These are phyloP conservation scores for Megamerina dolium DNA, from an alignment of 2,888 invertebrate species.

Conservation along the genomic window DNA sequence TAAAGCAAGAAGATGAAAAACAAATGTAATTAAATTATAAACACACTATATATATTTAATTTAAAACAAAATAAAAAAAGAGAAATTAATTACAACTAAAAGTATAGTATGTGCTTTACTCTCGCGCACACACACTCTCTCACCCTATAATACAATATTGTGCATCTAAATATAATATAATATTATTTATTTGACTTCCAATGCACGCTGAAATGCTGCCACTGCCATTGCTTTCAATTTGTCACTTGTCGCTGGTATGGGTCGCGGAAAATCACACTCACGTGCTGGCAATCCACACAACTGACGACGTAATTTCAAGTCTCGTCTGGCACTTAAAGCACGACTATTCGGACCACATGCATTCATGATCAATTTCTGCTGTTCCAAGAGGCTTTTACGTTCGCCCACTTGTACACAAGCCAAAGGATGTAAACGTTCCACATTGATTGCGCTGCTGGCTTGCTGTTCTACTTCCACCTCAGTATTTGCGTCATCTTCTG, in stretches of 20 bases:
- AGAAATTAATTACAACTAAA: conserved; percentile 1
- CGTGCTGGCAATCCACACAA: conserved; percentile 63
- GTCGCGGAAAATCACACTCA: conserved; percentile 52
- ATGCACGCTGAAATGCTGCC: conserved; percentile 40
- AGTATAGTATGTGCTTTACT: conserved; percentile 1
- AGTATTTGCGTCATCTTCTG: conserved; percentile 7
- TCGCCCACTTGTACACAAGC: conserved; percentile 57
- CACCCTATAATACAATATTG: too few species aligned
- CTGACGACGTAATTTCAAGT: conserved; percentile 66
- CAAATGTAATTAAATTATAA: too few species aligned
- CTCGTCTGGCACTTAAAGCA: conserved; percentile 73
- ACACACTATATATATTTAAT: too few species aligned
- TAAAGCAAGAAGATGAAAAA: too few species aligned
- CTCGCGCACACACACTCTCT: too few species aligned
- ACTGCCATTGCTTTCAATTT: conserved; percentile 39
- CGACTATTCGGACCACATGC: conserved; percentile 71
- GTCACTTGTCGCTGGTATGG: conserved; percentile 34
- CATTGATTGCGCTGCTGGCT: conserved; percentile 21
- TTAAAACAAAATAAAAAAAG: conserved; percentile 4
- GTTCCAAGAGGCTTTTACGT: conserved; percentile 56
- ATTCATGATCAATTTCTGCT: conserved; percentile 60
- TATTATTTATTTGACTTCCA: conserved; percentile 39
- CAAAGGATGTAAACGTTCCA: conserved; percentile 48
- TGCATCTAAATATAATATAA: too few species aligned
- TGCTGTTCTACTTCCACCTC: conserved; percentile 3